Evolutionary conservation across 2,113 vertebrate genomes (phyloP), one percentile per base, ranked within the genome.

Genomic region (Phalacrocorax brasilianus): DNA sequence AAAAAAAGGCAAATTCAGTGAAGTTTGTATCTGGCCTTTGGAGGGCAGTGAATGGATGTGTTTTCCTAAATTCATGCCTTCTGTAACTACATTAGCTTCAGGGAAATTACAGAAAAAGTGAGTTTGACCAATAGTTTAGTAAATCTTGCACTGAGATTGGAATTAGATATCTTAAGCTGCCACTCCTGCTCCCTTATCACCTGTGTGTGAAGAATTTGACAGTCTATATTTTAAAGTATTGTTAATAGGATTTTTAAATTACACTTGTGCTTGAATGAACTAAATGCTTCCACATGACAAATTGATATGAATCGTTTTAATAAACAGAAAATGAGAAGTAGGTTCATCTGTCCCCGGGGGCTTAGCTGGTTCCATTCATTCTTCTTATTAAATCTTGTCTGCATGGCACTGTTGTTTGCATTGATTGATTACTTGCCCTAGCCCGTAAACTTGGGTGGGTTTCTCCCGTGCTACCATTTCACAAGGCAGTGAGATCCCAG

Each of bases 271-370:
- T 73, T 85, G 80, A 95, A 87, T 91, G 83, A 91, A 62, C 88
- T 76, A 91, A 93, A 66, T 76, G 92, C 73, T 89, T 86, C 45
- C 88, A 95, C 73, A 95, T 91, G 89, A 95, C 88, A 93, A 95
- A 97, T 97, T 76, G 86, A 96, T 93, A 97, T 47, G 96, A 95
- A 96, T 85, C 77, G 65, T 87, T 97, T 97, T 93, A 97, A 97
- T 97, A 97, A 96, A 97, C 86, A 96, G 95, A 97, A 89, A 94
- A 94, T 75, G 94, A 93, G 88, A 68, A 97, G 73, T 72, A 56
- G 77, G 66, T 80, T 94, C 94, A 47, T 87, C 89, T 97, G 66
- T 76, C 88, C 94, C 95, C 93, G 89, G 66, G 74, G 94, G 80
- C 73, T 87, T 21, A 73, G 86, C 73, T 94, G 76, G 65, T 76